phyloP scores from a whole-genome alignment of 2,113 vertebrate species.

The Ploceus nigricollis region DNA sequence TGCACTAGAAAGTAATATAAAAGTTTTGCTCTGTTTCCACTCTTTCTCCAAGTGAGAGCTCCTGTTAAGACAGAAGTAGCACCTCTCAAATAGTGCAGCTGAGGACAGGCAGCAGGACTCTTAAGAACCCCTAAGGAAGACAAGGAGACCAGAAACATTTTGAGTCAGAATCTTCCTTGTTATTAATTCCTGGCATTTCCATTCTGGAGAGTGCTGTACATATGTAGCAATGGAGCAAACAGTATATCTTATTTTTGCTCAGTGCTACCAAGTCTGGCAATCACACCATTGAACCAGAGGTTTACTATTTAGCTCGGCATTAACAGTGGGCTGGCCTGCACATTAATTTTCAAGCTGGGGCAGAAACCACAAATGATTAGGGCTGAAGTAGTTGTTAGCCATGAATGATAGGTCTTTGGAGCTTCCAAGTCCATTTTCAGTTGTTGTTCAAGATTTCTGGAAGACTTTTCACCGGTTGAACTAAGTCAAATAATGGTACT shows the following conservation, averaged over 20 bases:
- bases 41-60: neutral
- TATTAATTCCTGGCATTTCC: neutral
- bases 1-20: neutral
- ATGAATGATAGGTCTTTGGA: neutral
- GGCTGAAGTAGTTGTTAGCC: neutral
- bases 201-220: neutral
- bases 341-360: neutral
- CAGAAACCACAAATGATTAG: neutral
- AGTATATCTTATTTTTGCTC: neutral
- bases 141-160: neutral
- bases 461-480: neutral
- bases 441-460: neutral
- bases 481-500: neutral
- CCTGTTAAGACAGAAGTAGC: neutral
- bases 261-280: neutral
- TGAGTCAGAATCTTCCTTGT: neutral
- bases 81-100: neutral
- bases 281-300: neutral
- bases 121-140: neutral
- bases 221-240: neutral
- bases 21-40: neutral
- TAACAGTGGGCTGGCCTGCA: neutral
- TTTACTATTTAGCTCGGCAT: neutral
- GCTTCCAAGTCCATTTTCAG: neutral
- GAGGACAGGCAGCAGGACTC: neutral